These are phyloP conservation scores for Adela reaumurella DNA, from an alignment of 2,888 invertebrate species.

Conservation along the genomic window DNA sequence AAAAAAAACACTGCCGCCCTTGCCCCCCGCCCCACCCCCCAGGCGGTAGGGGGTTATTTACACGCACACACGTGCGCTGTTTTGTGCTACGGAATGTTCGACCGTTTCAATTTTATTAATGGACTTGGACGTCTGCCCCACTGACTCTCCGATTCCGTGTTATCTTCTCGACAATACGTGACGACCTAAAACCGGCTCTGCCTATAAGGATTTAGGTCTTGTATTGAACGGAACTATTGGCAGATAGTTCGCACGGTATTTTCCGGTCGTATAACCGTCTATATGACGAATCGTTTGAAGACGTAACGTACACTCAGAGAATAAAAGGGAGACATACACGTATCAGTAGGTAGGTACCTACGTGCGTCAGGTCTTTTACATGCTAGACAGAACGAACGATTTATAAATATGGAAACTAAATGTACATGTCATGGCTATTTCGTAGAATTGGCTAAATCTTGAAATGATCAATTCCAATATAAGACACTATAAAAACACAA, in stretches of 20 bases:
- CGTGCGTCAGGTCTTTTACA: no score
- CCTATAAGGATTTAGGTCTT: no score
- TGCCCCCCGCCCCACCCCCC: background rate
- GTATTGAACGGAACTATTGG: no score
- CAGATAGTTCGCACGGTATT: background rate
- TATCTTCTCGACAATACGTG: background rate
- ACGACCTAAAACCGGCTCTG: no score
- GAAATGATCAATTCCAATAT: no score
- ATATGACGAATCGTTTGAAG: background rate
- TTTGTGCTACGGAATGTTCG: constrained; percentile 48
- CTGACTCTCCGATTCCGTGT: constrained; percentile 35
- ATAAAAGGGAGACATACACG: no score
- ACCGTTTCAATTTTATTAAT: constrained; percentile 57
- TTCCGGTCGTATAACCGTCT: background rate
- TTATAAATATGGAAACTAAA: no score
- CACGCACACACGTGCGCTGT: constrained; percentile 33
- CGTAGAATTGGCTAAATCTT: no score
- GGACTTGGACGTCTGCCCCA: constrained; percentile 55
- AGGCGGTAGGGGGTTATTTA: background rate
- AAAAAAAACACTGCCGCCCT: background rate
- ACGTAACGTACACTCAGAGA: background rate
- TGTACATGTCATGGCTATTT: no score
- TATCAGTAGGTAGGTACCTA: no score
- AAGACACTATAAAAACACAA: no score
- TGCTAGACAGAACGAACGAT: no score